Conservation (phyloP, 2,888 invertebrate species). For the Silvanus unidentatus region DNA sequence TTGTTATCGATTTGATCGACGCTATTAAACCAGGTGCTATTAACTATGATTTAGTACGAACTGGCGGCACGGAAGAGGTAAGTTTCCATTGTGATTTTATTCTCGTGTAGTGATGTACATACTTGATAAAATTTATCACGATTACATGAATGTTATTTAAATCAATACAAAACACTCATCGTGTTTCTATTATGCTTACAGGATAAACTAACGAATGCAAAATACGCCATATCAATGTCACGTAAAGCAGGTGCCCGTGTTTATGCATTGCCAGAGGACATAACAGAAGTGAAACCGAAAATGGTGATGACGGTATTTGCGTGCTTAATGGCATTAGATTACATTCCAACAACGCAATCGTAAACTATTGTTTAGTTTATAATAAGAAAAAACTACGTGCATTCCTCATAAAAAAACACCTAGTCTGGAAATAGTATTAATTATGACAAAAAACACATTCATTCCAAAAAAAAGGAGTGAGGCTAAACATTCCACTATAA, state of each 20-base stretch:
- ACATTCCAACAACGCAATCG: conserved; percentile 79
- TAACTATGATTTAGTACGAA: conserved; percentile 86
- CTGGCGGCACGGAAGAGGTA: conserved; percentile 75
- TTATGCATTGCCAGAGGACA: conserved; percentile 97
- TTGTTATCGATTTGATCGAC: conserved; percentile 93
- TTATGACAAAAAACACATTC: conserved; percentile 25
- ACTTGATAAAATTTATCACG: no score
- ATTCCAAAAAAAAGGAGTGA: conserved; percentile 25
- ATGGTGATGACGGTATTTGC: conserved; percentile 99
- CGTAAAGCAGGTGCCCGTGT: conserved; percentile 95
- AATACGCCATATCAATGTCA: conserved; percentile 97
- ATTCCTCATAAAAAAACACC: conserved; percentile 21
- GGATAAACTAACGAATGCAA: conserved; percentile 96
- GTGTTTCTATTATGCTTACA: conserved; percentile 44
- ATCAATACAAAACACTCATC: no score
- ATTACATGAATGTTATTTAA: no score
- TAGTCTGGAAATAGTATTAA: conserved; percentile 28
- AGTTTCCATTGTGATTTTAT: conserved; percentile 14
- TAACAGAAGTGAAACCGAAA: conserved; percentile 95
- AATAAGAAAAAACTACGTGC: conserved; percentile 8
- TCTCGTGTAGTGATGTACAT: no score
- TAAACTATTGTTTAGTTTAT: conserved; percentile 8
- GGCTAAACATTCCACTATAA: conserved; percentile 25
- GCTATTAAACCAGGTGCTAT: conserved; percentile 93
- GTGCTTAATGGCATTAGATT: conserved; percentile 96